Conservation (phyloP, 1,140 invertebrate species). For the Leucophenga varia region DNA sequence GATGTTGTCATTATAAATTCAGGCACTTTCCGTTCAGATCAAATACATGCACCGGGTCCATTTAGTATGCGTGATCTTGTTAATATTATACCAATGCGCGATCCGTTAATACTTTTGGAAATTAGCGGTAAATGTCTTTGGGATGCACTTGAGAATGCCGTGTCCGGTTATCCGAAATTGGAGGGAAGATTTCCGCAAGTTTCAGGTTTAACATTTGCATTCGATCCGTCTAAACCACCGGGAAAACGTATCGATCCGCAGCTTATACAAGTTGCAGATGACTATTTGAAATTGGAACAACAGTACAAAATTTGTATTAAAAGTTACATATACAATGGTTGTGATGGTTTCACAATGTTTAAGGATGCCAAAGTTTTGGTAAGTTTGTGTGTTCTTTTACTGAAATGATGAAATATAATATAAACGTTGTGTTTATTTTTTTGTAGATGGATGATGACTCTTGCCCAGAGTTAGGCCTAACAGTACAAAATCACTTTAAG, state of each 20-base stretch:
- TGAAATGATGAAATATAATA: constrained; percentile 4
- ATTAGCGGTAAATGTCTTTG: constrained; percentile 68
- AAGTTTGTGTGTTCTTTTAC: constrained; percentile 39
- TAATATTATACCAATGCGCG: constrained; percentile 80
- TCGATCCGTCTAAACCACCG: constrained; percentile 73
- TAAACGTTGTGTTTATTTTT: constrained; percentile 9
- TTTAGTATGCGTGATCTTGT: constrained; percentile 83
- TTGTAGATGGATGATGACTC: constrained; percentile 76
- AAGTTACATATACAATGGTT: constrained; percentile 74
- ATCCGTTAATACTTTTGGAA: constrained; percentile 74
- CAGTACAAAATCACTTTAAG: constrained; percentile 86
- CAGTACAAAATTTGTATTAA: constrained; percentile 80
- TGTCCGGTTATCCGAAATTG: constrained; percentile 73
- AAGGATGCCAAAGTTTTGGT: constrained; percentile 70
- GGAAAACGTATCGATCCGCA: constrained; percentile 70
- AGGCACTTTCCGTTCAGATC: constrained; percentile 66
- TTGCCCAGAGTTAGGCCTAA: constrained; percentile 77
- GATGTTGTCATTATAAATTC: constrained; percentile 85
- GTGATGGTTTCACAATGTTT: constrained; percentile 84
- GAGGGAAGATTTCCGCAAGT: constrained; percentile 80
- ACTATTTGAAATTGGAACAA: constrained; percentile 73
- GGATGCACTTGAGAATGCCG: constrained; percentile 76
- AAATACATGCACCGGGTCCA: constrained; percentile 74
- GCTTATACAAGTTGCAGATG: constrained; percentile 79
- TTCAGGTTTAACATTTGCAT: constrained; percentile 79